A percentile compares a stretch with the other conserved stretches of the same genome.
These are phyloP conservation scores for Agapetus fuscipes DNA, from an alignment of 2,888 invertebrate species.

Conservation along the genomic window DNA sequence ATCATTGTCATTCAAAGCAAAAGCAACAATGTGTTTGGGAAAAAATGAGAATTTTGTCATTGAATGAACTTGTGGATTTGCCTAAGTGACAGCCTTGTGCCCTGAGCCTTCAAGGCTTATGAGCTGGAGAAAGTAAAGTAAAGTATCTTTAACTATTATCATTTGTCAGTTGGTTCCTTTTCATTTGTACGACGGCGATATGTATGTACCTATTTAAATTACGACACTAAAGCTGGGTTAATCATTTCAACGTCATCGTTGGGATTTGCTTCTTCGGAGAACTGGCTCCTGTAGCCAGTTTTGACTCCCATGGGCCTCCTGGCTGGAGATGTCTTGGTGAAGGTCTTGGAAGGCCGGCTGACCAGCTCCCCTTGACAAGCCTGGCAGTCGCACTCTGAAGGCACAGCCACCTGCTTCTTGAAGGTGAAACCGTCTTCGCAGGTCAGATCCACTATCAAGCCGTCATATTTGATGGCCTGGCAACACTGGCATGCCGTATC, in stretches of 20 bases:
- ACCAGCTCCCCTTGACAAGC: constrained; percentile 22
- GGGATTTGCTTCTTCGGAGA: constrained; percentile 6
- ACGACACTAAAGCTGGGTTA: no score
- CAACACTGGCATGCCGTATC: constrained; percentile 53
- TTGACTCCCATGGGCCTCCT: constrained; percentile 9
- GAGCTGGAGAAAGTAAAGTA: no score
- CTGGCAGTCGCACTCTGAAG: constrained; percentile 31
- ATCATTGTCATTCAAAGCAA: no score
- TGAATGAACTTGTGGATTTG: no score
- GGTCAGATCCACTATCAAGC: constrained; percentile 31
- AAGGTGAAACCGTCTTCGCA: constrained; percentile 37
- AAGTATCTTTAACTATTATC: no score
- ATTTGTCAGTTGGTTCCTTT: no score
- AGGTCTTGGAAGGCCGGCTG: not conserved
- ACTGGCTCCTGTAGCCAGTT: constrained; percentile 7
- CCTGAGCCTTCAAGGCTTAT: no score
- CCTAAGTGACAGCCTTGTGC: no score
- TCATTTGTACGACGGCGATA: no score
- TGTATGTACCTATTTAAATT: no score
- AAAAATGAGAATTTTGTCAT: no score
- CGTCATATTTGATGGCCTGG: constrained; percentile 31
- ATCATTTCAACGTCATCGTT: constrained; percentile 15
- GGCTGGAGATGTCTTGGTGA: constrained; percentile 8
- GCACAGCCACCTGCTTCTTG: constrained; percentile 27
- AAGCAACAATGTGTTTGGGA: no score